Evolutionary conservation across 1,140 invertebrate genomes (phyloP), one percentile per base, ranked within the genome.

Genomic region (Notospermus geniculatus): DNA sequence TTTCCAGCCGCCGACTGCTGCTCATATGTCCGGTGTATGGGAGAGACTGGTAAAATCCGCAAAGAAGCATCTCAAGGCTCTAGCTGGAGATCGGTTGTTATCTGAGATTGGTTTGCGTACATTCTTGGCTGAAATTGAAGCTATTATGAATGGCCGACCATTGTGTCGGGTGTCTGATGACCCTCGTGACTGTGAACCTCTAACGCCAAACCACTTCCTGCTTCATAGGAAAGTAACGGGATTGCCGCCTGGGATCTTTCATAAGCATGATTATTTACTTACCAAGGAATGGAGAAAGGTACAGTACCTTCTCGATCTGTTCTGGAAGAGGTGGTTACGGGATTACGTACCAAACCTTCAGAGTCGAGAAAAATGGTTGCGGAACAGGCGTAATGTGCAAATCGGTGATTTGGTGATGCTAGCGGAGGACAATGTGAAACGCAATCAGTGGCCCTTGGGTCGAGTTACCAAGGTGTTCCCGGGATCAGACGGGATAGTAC

Each of bases 371-470:
- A 43, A 32, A 15, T 28, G 4, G 55, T 7, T 13, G 7, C 54
- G 28, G 17, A 22, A 22, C 17, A 11, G 9, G 7, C 54, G 7
- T 27, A 55, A 68, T 39, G 5, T 68, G 9, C 50, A 59, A 45
- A 7, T 39, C 13, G 60, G 55, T 45, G 66, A 68, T 54, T 29
- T 68, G 15, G 67, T 68, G 13, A 29, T 68, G 11, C 23, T 66
- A 15, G 52, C 43, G 28, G 67, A 68, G 17, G 36, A 61, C 13
- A 29, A 23, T 9, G 7, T 54, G 22, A 28, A 41, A n/a, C 13
- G 67, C 30, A 57, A 60, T 27, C 25, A 66, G n/a, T 63, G 67
- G 64, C 67, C 63, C 15, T n/a, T 63, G 1, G 66, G 60, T 9
- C 41, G 58, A 2, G 29, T 68, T 13, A 17, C 27, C 1, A 15